Percentiles rank a stretch among this genome's conserved stretches.
These are phyloP conservation scores for Apogon talboti DNA, from an alignment of 2,797 vertebrate species.

Conservation along the genomic window DNA sequence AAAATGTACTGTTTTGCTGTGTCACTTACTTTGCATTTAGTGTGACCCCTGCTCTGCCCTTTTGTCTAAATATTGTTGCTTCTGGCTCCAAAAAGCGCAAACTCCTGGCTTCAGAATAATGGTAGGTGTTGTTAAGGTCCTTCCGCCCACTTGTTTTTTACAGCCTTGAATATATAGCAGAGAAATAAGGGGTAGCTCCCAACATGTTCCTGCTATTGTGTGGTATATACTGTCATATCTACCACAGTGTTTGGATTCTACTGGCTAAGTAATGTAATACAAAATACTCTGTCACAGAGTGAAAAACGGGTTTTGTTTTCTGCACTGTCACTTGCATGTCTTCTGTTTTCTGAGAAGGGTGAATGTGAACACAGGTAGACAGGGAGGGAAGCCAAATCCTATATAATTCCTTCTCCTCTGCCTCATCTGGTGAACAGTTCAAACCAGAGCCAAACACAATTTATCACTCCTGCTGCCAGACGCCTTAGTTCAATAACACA, in stretches of 20 bases:
- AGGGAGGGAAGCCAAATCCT: conserved; percentile 19
- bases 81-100: too few species aligned
- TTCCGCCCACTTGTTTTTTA: too few species aligned
- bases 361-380: conserved; percentile 18
- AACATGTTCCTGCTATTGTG: too few species aligned
- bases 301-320: background rate
- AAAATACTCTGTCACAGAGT: conserved; percentile 4
- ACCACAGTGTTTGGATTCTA: background rate
- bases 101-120: too few species aligned
- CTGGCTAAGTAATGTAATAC: conserved; percentile 2
- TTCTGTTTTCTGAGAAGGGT: conserved; percentile 8
- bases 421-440: conserved; percentile 62
- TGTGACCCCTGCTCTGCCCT: too few species aligned
- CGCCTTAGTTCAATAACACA: conserved; percentile 52
- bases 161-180: too few species aligned
- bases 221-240: too few species aligned
- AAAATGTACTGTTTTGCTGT: too few species aligned
- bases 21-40: too few species aligned
- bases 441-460: conserved; percentile 59
- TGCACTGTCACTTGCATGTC: conserved; percentile 11
- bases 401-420: conserved; percentile 44
- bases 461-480: conserved; percentile 60
- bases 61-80: too few species aligned
- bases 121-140: too few species aligned
- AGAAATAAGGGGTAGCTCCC: too few species aligned